These are phyloP conservation scores for Pocillopora meandrina DNA, from an alignment of 92 coral and sea anemone genomes.

Conservation along the genomic window DNA sequence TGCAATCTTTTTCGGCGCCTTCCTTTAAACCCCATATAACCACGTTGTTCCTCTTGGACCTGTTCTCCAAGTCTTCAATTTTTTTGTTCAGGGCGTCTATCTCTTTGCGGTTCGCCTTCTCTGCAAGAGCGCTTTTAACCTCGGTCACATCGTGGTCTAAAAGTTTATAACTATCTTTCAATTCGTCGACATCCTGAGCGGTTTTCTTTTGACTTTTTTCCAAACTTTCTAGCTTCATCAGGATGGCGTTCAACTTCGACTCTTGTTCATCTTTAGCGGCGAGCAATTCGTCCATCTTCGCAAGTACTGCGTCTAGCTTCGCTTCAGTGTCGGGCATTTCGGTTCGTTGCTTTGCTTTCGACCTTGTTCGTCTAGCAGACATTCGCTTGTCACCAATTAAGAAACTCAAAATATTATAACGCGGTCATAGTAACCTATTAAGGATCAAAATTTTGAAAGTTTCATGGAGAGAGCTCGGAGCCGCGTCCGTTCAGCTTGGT, in stretches of 20 bases:
- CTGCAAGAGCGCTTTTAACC: not conserved
- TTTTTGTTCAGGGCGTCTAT: not conserved
- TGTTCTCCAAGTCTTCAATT: not conserved
- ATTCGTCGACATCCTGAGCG: not conserved
- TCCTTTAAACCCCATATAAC: too few relatives aligned
- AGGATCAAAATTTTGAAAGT: too few relatives aligned
- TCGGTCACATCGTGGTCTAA: not conserved
- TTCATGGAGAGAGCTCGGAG: too few relatives aligned
- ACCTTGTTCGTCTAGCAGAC: constrained; percentile 9
- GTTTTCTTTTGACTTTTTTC: not conserved
- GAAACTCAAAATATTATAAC: too few relatives aligned
- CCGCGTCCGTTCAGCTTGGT: too few relatives aligned
- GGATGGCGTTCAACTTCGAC: too few relatives aligned
- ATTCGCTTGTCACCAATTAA: too few relatives aligned
- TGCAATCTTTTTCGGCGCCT: too few relatives aligned
- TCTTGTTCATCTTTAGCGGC: too few relatives aligned
- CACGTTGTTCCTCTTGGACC: not conserved
- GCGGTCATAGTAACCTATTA: too few relatives aligned
- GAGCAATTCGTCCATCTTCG: constrained; percentile 32
- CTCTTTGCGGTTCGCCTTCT: not conserved
- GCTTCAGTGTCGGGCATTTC: constrained; percentile 13
- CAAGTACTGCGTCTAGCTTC: constrained; percentile 20
- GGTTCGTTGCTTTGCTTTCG: constrained; percentile 27
- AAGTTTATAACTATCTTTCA: not conserved
- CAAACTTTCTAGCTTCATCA: not conserved